phyloP scores from a whole-genome alignment of 1,140 invertebrate genomes.

The Drosophila truncata region DNA sequence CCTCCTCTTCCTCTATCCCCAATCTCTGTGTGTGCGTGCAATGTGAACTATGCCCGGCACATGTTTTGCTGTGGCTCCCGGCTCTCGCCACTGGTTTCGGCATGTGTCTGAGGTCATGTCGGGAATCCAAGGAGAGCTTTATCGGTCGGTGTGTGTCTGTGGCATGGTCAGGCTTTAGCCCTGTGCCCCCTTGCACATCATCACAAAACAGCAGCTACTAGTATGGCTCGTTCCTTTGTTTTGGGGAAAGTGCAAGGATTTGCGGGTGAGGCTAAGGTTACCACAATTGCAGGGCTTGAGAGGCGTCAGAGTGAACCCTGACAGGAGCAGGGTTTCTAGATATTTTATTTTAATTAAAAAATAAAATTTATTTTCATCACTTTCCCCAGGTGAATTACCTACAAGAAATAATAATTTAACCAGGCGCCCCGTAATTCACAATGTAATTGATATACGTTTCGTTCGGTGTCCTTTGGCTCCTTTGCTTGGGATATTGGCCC shows the following conservation, averaged over 20 bases:
- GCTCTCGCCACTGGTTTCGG: constrained; percentile 26
- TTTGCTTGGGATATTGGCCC: constrained; percentile 40
- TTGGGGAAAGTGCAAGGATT: constrained; percentile 15
- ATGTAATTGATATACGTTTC: constrained; percentile 54
- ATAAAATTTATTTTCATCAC: background rate
- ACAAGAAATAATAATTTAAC: background rate
- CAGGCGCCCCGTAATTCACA: constrained; percentile 22
- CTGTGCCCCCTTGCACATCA: background rate
- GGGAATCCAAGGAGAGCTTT: constrained; percentile 25
- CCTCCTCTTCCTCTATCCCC: background rate
- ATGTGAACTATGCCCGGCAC: constrained; percentile 42
- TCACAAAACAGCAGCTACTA: background rate
- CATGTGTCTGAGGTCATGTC: constrained; percentile 47
- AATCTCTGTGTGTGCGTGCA: constrained; percentile 14
- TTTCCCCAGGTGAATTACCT: background rate
- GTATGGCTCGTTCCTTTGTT: constrained; percentile 14
- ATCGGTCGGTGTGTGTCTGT: constrained; percentile 5
- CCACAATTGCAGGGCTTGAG: constrained; percentile 14
- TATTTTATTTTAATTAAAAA: constrained; percentile 3
- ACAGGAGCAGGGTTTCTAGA: background rate
- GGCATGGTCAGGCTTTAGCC: background rate
- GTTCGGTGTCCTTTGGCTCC: constrained; percentile 3
- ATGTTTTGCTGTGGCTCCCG: constrained; percentile 33
- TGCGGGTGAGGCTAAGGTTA: constrained; percentile 7
- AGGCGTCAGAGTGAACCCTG: constrained; percentile 5